These are phyloP conservation scores for Gymnorhina tibicen DNA, from an alignment of 2,113 vertebrate genomes.

Conservation along the genomic window DNA sequence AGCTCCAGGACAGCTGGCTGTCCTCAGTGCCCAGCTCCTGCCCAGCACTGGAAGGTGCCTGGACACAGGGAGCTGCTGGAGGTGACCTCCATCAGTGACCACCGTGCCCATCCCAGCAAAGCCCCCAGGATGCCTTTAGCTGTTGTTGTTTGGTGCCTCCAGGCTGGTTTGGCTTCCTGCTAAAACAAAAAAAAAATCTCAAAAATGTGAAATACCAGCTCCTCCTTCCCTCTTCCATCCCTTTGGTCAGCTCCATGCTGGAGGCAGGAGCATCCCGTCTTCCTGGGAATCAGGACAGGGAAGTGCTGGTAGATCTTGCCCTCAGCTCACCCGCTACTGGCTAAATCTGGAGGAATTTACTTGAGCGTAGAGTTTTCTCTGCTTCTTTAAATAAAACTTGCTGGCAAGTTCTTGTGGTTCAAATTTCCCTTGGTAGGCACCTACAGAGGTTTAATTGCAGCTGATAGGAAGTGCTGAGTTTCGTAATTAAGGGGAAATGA, in stretches of 20 bases:
- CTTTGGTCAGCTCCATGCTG: not conserved
- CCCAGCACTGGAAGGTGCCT: accelerated
- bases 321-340: not conserved
- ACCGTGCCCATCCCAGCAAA: not conserved
- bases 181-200: not conserved
- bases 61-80: not conserved
- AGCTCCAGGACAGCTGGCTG: not conserved
- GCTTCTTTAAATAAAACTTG: not conserved
- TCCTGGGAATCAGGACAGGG: not conserved
- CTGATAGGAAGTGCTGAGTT: not conserved
- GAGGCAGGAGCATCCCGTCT: not conserved
- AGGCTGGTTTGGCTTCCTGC: not conserved
- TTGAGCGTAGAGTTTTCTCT: not conserved
- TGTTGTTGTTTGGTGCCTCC: not conserved
- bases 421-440: not conserved
- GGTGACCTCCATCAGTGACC: not conserved
- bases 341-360: not conserved
- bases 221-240: not conserved
- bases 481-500: not conserved
- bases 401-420: not conserved
- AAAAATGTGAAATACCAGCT: not conserved
- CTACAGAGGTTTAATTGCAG: not conserved
- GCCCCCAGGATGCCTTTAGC: not conserved
- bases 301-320: not conserved
- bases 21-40: accelerated